Percentiles rank a stretch among this genome's conserved stretches.
Conservation (phyloP, 2,797 vertebrate species). For the Notolabrus celidotus region DNA sequence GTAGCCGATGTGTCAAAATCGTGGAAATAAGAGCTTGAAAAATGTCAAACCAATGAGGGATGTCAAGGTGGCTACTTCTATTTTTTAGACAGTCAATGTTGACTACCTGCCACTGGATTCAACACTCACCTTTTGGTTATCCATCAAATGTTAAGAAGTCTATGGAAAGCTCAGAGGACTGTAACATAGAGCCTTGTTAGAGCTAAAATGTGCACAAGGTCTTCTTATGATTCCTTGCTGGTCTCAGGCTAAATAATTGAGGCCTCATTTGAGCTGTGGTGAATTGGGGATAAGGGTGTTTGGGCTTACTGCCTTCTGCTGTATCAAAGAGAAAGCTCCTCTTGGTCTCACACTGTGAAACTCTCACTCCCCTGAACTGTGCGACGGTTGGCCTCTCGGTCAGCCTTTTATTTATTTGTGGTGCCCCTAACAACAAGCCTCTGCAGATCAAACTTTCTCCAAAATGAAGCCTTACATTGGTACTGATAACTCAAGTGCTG, state of each 20-base stretch:
- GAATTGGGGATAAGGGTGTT: constrained; percentile 50
- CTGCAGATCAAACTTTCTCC: constrained; percentile 16
- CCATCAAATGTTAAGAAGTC: constrained; percentile 33
- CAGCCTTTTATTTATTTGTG: constrained; percentile 37
- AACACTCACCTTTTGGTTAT: neutral
- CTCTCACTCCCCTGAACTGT: constrained; percentile 14
- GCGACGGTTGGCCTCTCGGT: constrained; percentile 18
- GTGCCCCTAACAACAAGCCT: constrained; percentile 40
- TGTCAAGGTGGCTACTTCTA: neutral
- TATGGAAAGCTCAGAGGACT: neutral
- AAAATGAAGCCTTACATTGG: constrained; percentile 36
- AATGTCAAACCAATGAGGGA: neutral
- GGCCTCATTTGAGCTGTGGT: constrained; percentile 51
- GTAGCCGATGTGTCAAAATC: neutral
- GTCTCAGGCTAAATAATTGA: constrained; percentile 64
- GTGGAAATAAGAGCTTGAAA: neutral
- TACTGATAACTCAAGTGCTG: constrained; percentile 31
- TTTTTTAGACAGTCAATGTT: neutral
- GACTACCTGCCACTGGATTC: neutral
- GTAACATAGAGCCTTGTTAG: constrained; percentile 12
- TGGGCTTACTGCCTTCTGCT: constrained; percentile 49
- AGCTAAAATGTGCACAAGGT: constrained; percentile 27
- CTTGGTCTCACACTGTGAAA: constrained; percentile 34
- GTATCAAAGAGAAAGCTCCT: constrained; percentile 51
- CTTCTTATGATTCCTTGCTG: constrained; percentile 37